Percentiles rank a stretch among this genome's conserved stretches.
These are phyloP conservation scores for Lerema accius DNA, from an alignment of 1,140 invertebrate species.

Conservation along the genomic window DNA sequence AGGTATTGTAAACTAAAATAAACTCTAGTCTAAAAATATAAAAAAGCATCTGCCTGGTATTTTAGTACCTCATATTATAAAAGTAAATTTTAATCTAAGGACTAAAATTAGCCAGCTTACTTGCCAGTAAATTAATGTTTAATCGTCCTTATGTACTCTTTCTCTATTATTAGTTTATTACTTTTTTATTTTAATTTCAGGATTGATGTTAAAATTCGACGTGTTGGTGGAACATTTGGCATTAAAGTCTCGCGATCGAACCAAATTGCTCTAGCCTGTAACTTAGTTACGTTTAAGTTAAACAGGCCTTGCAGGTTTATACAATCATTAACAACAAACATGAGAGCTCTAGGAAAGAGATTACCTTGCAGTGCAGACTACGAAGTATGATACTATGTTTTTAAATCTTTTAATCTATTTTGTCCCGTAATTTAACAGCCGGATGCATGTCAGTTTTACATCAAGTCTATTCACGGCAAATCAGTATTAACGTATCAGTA, in stretches of 20 bases:
- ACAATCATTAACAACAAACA: slow-evolving; percentile 85
- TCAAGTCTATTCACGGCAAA: too few species aligned
- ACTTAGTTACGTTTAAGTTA: slow-evolving; percentile 45
- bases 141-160: background rate
- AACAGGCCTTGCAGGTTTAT: slow-evolving; percentile 62
- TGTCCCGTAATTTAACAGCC: too few species aligned
- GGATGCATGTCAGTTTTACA: too few species aligned
- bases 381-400: slow-evolving; percentile 74
- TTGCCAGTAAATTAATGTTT: background rate
- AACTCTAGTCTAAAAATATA: too few species aligned
- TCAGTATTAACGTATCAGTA: too few species aligned
- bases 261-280: slow-evolving; percentile 46
- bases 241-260: slow-evolving; percentile 50
- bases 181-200: slow-evolving; percentile 71
- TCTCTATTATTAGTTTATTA: too few species aligned
- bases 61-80: too few species aligned
- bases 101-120: too few species aligned
- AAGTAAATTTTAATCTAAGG: too few species aligned
- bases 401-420: background rate
- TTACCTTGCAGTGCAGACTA: slow-evolving; percentile 83
- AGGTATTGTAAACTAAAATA: too few species aligned
- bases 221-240: slow-evolving; percentile 56
- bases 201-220: slow-evolving; percentile 84
- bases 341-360: slow-evolving; percentile 86
- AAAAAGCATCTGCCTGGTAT: too few species aligned